A percentile compares a stretch with the other conserved stretches of the same genome.
Conservation (phyloP, 2,113 vertebrate species). For the Nettapus auritus region DNA sequence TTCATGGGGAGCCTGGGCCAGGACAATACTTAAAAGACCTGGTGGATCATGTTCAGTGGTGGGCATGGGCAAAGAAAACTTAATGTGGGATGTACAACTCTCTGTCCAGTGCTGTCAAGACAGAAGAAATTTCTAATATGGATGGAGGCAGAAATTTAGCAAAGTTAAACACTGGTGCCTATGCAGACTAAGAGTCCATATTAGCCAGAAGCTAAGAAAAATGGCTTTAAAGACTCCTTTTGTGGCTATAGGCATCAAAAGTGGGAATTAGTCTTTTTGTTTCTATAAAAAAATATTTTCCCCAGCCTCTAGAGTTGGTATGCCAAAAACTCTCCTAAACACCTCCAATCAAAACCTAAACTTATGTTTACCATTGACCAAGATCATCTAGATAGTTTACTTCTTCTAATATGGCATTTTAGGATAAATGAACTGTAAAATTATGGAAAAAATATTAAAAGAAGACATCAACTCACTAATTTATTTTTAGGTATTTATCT, state of each 20-base stretch:
- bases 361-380: not conserved
- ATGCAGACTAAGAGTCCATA: not conserved
- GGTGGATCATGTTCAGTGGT: not conserved
- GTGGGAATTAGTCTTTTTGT: not conserved
- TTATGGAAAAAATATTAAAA: not conserved
- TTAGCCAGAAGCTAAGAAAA: not conserved
- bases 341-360: not conserved
- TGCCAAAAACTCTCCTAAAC: not conserved
- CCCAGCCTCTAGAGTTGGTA: not conserved
- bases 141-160: not conserved
- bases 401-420: not conserved
- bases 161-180: accelerated
- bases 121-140: not conserved
- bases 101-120: not conserved
- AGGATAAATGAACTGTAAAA: not conserved
- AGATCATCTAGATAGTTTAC: not conserved
- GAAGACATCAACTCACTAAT: not conserved
- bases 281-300: not conserved
- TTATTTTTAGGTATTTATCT: not conserved
- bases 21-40: not conserved
- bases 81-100: not conserved
- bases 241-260: not conserved
- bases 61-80: not conserved
- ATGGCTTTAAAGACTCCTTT: not conserved
- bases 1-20: not conserved